These are phyloP conservation scores for Pristionchus fissidentatus DNA, from an alignment of 2,888 invertebrate genomes.

Conservation along the genomic window DNA sequence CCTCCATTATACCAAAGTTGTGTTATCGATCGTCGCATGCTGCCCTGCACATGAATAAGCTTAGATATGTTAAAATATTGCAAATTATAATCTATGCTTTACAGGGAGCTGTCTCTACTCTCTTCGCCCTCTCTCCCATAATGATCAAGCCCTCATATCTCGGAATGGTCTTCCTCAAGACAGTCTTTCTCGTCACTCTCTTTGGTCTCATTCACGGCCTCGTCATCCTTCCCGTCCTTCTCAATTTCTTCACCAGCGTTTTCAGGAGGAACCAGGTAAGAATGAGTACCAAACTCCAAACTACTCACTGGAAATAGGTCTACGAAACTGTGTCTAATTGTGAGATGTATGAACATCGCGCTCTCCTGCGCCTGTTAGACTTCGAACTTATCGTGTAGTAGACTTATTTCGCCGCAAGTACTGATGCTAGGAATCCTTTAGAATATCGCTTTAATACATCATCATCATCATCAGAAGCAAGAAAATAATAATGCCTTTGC, in stretches of 20 bases:
- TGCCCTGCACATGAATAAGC: too few species aligned
- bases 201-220: conserved; percentile 67
- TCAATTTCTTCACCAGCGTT: conserved; percentile 54
- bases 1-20: too few species aligned
- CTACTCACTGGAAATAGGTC: too few species aligned
- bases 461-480: too few species aligned
- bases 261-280: conserved; percentile 41
- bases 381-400: too few species aligned
- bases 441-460: too few species aligned
- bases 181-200: conserved; percentile 61
- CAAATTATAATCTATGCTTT: background rate
- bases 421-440: too few species aligned
- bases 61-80: background rate
- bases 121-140: conserved; percentile 64
- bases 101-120: conserved; percentile 61
- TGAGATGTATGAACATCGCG: too few species aligned
- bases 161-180: conserved; percentile 65
- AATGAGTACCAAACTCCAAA: background rate
- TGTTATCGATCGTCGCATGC: background rate
- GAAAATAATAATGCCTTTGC: background rate
- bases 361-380: background rate
- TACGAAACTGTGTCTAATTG: too few species aligned
- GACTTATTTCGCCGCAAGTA: too few species aligned
- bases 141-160: conserved; percentile 59
- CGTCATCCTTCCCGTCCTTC: conserved; percentile 62